Base-by-base conservation (phyloP, 2,888 invertebrate genomes). In the Diarsia rubi region DNA sequence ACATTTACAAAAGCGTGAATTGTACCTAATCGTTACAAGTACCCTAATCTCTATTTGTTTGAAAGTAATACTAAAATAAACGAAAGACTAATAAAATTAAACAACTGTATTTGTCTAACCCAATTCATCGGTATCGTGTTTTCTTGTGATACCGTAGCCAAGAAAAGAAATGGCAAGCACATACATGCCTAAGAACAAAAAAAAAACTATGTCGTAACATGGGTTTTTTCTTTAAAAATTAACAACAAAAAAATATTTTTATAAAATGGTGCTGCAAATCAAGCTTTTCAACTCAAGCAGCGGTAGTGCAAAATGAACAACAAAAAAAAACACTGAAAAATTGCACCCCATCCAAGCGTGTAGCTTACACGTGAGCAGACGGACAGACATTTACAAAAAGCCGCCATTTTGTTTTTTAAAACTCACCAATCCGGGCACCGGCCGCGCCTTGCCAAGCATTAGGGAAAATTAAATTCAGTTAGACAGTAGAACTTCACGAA, bases 401-500 rank as follows among this genome's bases (percentile, higher is more conserved):
- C 91, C 88, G 91, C 91, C 89, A 90, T 90, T 88, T 90, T 91
- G 77, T 78, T 69, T 80, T 70, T 88, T 71, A 21, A 82, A 90
- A 97, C 97, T 97, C 96, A 97, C 97, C 97, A 88, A 97, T 97
- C 90, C 97, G 93, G 80, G 97, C 97, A 88, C 97, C 97, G 87
- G 97, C 97, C 88, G 97, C 97, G 95, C 97, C 97, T 97, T 95
- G 90, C 87, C 88, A 90, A 93, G 94, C 94, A 90, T 91, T 88
- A 92, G 90, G 88, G 90, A 92, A 93, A 91, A 91, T 89, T 85
- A 92, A 92, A 88, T 84, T 91, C 86, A 90, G 90, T 94, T 91
- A 90, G 86, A 92, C 79, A 89, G 21, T 60, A 65, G 66, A 70
- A 79, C 44, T 72, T 67, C 31, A 78, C 62, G 60, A 57, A 82